Base-by-base conservation (phyloP, 2,888 invertebrate species). In the Sylvicola cinctus region DNA sequence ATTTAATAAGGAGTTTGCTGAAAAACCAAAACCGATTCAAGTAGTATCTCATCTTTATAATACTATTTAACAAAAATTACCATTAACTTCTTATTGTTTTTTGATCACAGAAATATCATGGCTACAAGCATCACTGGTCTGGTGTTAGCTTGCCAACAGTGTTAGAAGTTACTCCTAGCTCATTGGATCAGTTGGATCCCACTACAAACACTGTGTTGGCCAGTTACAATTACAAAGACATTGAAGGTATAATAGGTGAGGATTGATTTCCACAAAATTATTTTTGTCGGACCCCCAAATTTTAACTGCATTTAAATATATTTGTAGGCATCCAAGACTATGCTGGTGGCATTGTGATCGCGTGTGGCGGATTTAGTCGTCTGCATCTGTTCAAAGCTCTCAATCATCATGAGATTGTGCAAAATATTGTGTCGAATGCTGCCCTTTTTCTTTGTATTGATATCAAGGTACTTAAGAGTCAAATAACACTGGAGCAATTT, bases 111-210 rank as follows among this genome's bases (percentile, higher is more conserved):
- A 70, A 73, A 48, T 91, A 77, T 58, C 77, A 80, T 59, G 87
- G 84, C 4, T 85, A 80, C 57, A 96, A 98, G 60, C 79, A 87
- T 50, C 93, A 95, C 49, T 98, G 96, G 95, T 88, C 91, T 31
- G 91, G 91, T 34, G 81, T 79, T 25, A 70, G 83, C 40, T 63
- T 91, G 29, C 87, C 90, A 1, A 72, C 88, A 13, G 71, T 83
- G 16, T 60, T 98, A 39, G 90, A 93, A 65, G 80, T 93, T 2
- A 84, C 85, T n/a, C 79, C 85, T 1, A 81, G 80, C 52, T 83
- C 88, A 17, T 57, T 98, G 36, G 85, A 93, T 52, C 96, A 96
- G 56, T 57, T 88, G 38, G 88, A 95, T 56, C 79, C 85, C 2
- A 74, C 81, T 1, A 83, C 83, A 2, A 80, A 81, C 50, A 70